Evolutionary conservation across 2,888 invertebrate genomes (phyloP).

Genomic region (Orchesellides sinensis): DNA sequence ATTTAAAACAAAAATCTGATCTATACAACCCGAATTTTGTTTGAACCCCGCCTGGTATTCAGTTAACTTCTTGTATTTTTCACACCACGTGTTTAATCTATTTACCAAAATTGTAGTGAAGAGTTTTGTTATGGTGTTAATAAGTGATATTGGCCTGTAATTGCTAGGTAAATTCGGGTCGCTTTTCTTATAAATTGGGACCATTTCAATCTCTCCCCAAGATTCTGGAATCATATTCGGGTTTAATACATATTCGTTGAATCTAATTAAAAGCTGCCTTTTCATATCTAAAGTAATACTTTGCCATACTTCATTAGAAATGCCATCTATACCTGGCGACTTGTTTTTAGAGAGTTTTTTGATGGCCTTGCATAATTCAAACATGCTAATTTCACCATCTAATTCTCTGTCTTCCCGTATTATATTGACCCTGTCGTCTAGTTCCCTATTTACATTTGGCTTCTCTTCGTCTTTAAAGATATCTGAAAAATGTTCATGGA

Average conservation of each 20-base stretch:
- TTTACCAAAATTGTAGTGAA: conserved; percentile 44
- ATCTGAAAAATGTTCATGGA: neutral
- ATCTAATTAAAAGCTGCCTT: neutral
- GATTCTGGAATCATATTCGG: conserved; percentile 12
- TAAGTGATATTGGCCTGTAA: conserved; percentile 52
- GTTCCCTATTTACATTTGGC: neutral
- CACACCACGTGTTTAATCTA: conserved; percentile 48
- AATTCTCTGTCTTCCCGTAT: neutral
- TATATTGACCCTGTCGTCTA: neutral
- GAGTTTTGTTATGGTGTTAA: conserved; percentile 50
- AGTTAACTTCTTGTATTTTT: conserved; percentile 29
- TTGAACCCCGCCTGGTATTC: conserved; percentile 32
- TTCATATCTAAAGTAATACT: neutral
- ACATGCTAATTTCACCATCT: conserved; percentile 9
- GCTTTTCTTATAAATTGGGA: conserved; percentile 59
- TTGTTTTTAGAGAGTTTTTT: conserved; percentile 28
- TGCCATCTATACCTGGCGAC: conserved; percentile 46
- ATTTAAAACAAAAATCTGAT: conserved; percentile 29
- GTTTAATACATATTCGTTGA: conserved; percentile 1
- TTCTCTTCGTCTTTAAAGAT: neutral
- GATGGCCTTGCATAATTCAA: conserved; percentile 11
- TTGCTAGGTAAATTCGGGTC: conserved; percentile 16
- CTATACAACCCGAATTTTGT: conserved; percentile 13
- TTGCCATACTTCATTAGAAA: conserved; percentile 48
- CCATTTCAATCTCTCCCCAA: conserved; percentile 38